These are phyloP conservation scores for Dryobotodes eremita DNA, from an alignment of 2,888 invertebrate genomes.

Conservation along the genomic window DNA sequence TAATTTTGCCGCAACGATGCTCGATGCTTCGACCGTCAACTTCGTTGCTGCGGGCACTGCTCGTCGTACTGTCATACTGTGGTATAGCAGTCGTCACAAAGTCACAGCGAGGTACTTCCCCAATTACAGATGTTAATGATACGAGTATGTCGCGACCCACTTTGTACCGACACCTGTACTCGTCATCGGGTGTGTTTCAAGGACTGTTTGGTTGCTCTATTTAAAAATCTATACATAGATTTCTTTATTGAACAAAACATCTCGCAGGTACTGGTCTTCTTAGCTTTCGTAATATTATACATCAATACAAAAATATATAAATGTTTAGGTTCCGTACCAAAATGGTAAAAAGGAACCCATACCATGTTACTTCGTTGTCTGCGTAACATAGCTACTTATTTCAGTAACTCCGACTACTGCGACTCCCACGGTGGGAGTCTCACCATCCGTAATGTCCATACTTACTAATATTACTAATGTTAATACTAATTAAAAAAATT, in stretches of 20 bases:
- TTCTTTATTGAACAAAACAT: slow-evolving; percentile 22
- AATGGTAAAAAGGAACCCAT: neutral
- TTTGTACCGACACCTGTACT: slow-evolving; percentile 60
- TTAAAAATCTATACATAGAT: slow-evolving; percentile 73
- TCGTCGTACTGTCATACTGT: neutral
- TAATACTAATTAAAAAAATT: too few species aligned
- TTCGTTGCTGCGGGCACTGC: neutral
- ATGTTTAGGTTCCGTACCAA: neutral
- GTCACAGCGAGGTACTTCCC: slow-evolving; percentile 9
- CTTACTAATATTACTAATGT: too few species aligned
- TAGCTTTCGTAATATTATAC: neutral
- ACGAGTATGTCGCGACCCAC: slow-evolving; percentile 52
- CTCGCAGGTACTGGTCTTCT: neutral
- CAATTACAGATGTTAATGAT: neutral
- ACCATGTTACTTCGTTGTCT: neutral
- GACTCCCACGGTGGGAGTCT: too few species aligned
- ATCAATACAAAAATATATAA: neutral
- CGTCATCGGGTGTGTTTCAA: slow-evolving; percentile 74
- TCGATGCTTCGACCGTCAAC: neutral
- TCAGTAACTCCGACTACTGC: neutral
- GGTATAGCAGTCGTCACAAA: neutral
- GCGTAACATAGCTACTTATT: neutral
- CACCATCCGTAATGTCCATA: neutral
- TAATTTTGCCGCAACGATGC: neutral
- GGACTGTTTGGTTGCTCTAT: slow-evolving; percentile 76